Percentiles rank a stretch among this genome's conserved stretches.
These are phyloP conservation scores for Strix aluco DNA, from an alignment of 2,113 vertebrate species.

Conservation along the genomic window DNA sequence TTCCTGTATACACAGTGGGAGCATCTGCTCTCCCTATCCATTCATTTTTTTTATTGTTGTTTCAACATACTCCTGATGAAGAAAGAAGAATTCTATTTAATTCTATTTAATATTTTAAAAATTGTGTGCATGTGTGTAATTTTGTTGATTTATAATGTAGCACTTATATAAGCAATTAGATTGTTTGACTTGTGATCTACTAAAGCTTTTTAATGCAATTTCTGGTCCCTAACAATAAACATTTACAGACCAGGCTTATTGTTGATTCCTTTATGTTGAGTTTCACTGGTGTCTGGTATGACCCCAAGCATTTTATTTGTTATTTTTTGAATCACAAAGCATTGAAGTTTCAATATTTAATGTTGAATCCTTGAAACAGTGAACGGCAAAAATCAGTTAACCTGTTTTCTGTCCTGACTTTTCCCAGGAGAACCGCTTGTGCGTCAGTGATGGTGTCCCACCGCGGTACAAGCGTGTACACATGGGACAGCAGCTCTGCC, in stretches of 20 bases:
- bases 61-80: background rate
- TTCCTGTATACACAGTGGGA: background rate
- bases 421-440: background rate
- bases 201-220: background rate
- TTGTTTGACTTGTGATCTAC: background rate
- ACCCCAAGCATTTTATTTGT: background rate
- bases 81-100: background rate
- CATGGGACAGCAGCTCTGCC: background rate
- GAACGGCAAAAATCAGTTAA: background rate
- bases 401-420: background rate
- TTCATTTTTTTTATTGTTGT: background rate
- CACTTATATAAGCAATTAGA: background rate
- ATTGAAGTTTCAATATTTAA: background rate
- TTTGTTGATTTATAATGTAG: background rate
- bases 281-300: background rate
- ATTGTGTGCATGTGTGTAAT: background rate
- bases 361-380: background rate
- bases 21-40: background rate
- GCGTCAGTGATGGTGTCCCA: background rate
- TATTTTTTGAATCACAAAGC: background rate
- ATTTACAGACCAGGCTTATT: background rate
- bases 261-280: background rate
- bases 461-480: accelerated
- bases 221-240: background rate
- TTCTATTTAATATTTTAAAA: background rate